These are phyloP conservation scores for Tiaroga cobitis DNA, from an alignment of 2,797 vertebrate genomes.

Conservation along the genomic window DNA sequence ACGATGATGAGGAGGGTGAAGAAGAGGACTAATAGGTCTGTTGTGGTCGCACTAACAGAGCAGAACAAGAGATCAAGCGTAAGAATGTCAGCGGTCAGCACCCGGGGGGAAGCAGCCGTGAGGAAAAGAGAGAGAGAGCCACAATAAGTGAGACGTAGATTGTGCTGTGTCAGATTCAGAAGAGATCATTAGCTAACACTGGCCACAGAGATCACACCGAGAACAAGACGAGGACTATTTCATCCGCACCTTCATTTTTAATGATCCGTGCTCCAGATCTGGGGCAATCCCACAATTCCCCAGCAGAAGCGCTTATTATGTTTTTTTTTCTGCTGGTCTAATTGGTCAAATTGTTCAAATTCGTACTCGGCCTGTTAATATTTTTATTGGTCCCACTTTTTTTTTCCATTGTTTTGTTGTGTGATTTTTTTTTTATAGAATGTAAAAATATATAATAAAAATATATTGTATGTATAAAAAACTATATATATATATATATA, in stretches of 20 bases:
- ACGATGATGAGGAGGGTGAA: background rate
- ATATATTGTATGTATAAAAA: background rate
- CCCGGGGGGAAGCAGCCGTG: constrained; percentile 38
- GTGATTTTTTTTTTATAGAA: background rate
- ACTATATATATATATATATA: too few species aligned
- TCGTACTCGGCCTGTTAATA: background rate
- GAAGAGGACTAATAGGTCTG: constrained; percentile 12
- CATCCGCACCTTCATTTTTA: constrained; percentile 69
- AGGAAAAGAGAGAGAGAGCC: background rate
- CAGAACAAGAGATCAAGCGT: constrained; percentile 1
- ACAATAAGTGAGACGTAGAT: constrained; percentile 37
- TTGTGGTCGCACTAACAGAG: constrained; percentile 10
- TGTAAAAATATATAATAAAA: background rate
- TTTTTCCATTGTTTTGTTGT: background rate
- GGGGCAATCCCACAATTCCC: constrained; percentile 41
- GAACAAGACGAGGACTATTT: background rate
- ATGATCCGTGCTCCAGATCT: constrained; percentile 56
- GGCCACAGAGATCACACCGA: constrained; percentile 55
- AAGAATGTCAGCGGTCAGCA: constrained; percentile 66
- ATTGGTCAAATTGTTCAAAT: background rate
- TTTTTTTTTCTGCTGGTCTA: background rate
- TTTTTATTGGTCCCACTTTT: background rate
- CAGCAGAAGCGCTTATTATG: background rate
- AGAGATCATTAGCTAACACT: constrained; percentile 57
- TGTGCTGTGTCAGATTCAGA: constrained; percentile 43